phyloP scores from a whole-genome alignment of 2,113 vertebrate genomes.

The Anas platyrhynchos region DNA sequence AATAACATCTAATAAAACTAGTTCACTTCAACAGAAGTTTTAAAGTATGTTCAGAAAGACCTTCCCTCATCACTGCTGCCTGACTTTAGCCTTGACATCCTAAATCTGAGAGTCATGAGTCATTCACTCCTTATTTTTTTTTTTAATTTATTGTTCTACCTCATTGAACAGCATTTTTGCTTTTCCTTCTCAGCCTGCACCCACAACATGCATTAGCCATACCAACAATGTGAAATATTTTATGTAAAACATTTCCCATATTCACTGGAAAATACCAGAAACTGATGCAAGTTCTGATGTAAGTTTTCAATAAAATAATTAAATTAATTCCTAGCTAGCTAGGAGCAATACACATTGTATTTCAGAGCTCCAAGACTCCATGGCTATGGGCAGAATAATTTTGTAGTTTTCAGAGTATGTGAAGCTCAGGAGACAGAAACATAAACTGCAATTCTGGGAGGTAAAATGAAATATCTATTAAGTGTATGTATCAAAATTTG shows the following conservation, averaged over 20 bases:
- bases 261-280: background rate
- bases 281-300: background rate
- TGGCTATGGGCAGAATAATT: background rate
- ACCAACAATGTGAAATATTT: background rate
- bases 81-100: background rate
- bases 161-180: background rate
- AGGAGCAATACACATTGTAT: background rate
- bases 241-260: background rate
- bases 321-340: background rate
- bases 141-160: background rate
- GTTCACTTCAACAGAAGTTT: background rate
- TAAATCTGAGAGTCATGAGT: background rate
- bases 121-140: background rate
- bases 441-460: background rate
- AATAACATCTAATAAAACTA: conserved; percentile 3
- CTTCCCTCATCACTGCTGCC: background rate
- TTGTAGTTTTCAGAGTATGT: background rate
- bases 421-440: conserved; percentile 5
- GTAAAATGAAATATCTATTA: background rate
- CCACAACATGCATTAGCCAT: background rate
- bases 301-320: background rate
- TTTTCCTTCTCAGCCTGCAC: background rate
- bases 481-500: background rate
- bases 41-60: background rate
- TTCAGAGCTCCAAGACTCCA: background rate